Percentiles rank a stretch among this genome's conserved stretches.
phyloP scores from a whole-genome alignment of 2,113 vertebrate genomes.

The Megaceryle maxima region DNA sequence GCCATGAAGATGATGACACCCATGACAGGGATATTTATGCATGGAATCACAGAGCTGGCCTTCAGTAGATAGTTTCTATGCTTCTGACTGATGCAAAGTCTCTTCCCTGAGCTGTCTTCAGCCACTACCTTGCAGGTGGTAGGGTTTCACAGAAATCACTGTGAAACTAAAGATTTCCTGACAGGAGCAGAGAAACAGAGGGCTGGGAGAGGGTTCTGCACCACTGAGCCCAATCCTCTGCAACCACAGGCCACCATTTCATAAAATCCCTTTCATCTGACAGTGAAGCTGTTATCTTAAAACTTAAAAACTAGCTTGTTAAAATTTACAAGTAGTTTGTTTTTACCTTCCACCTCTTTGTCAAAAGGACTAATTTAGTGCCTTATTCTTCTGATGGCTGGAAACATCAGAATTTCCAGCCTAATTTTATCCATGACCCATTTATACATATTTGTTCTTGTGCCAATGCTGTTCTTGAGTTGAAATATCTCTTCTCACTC shows the following conservation, averaged over 20 bases:
- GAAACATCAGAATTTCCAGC: conserved; percentile 11
- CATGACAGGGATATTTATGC: neutral
- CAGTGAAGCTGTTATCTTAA: neutral
- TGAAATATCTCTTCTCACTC: neutral
- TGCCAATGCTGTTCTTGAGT: neutral
- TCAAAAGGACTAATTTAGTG: neutral
- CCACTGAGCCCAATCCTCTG: neutral
- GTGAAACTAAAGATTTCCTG: neutral
- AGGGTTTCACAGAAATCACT: neutral
- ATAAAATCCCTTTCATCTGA: neutral
- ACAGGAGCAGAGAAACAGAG: neutral
- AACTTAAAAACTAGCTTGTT: neutral
- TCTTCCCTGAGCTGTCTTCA: neutral
- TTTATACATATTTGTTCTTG: neutral
- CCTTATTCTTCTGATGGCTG: neutral
- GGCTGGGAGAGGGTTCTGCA: neutral
- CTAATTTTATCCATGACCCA: neutral
- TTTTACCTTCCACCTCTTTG: neutral
- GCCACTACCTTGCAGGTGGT: neutral
- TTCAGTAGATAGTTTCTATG: neutral
- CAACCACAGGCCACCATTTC: neutral
- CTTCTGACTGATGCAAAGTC: neutral
- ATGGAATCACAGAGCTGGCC: neutral
- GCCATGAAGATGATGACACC: conserved; percentile 27
- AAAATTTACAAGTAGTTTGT: neutral